A percentile compares a stretch with the other conserved stretches of the same genome.
Conservation (phyloP, 1,140 invertebrate species). For the Varroa destructor region DNA sequence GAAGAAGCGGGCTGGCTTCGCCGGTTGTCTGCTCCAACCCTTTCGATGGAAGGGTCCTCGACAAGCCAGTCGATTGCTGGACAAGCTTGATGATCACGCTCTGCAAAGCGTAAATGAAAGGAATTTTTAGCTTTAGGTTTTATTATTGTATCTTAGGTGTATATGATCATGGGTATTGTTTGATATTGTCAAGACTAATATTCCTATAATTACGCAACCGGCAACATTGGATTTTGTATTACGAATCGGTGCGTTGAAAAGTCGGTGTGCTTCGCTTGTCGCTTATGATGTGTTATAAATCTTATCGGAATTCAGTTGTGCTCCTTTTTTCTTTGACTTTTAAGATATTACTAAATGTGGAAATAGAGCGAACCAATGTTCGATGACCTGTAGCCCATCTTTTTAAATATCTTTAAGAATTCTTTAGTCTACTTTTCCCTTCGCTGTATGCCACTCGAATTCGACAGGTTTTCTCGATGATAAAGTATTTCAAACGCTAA, state of each 20-base stretch:
- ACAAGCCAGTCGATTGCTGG: constrained; percentile 24
- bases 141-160: neutral
- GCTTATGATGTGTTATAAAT: too few relatives aligned
- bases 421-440: too few relatives aligned
- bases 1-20: constrained; percentile 1
- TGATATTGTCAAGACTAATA: neutral
- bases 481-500: too few relatives aligned
- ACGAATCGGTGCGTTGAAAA: neutral
- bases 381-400: too few relatives aligned
- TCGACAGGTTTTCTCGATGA: too few relatives aligned
- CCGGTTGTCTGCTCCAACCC: constrained; percentile 1
- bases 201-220: neutral
- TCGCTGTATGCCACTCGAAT: too few relatives aligned
- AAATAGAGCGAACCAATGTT: too few relatives aligned
- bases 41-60: constrained; percentile 2
- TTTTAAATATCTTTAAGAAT: too few relatives aligned
- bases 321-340: too few relatives aligned
- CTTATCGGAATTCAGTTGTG: too few relatives aligned
- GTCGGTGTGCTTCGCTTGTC: neutral
- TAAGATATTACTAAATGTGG: too few relatives aligned
- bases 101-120: neutral
- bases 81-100: constrained; percentile 19
- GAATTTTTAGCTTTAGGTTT: neutral
- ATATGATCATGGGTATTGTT: neutral
- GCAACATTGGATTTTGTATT: neutral